Conservation (phyloP, 2,888 invertebrate genomes). For the Seladonia tumulorum region DNA sequence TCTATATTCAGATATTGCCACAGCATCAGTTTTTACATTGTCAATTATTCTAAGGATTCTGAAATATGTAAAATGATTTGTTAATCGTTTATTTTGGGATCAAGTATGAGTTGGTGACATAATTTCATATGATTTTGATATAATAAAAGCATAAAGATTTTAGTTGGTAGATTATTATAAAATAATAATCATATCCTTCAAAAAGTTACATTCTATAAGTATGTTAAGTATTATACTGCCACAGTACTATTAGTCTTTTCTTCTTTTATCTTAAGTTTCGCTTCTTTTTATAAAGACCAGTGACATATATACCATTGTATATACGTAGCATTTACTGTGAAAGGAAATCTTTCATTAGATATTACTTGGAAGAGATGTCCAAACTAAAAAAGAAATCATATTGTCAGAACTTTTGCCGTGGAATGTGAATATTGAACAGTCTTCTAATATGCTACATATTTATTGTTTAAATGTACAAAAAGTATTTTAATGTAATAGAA, state of each 20-base stretch:
- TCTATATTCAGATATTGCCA: conserved; percentile 5
- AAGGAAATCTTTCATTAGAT: conserved; percentile 35
- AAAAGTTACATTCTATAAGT: conserved; percentile 51
- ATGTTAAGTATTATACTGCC: conserved; percentile 69
- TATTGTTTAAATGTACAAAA: conserved; percentile 62
- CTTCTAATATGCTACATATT: conserved; percentile 54
- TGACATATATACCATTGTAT: conserved; percentile 63
- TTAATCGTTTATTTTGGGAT: conserved; percentile 44
- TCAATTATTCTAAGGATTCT: conserved; percentile 25
- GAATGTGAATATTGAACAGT: conserved; percentile 72
- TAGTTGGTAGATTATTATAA: conserved; percentile 46
- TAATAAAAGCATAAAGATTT: conserved; percentile 23
- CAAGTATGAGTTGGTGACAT: conserved; percentile 33
- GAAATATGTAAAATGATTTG: conserved; percentile 20
- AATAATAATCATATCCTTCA: conserved; percentile 44
- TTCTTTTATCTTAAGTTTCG: conserved; percentile 55
- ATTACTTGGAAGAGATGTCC: conserved; percentile 36
- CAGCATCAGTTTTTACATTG: conserved; percentile 27
- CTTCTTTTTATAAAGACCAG: conserved; percentile 42
- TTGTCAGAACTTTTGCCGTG: conserved; percentile 42
- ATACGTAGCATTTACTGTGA: conserved; percentile 63
- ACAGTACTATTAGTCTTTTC: conserved; percentile 55
- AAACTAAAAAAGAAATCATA: conserved; percentile 26
- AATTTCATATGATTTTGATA: conserved; percentile 26
- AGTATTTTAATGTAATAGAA: conserved; percentile 43